Percentiles rank a stretch among this genome's conserved stretches.
phyloP scores from a whole-genome alignment of 2,888 invertebrate genomes.

The Papilio demoleus region DNA sequence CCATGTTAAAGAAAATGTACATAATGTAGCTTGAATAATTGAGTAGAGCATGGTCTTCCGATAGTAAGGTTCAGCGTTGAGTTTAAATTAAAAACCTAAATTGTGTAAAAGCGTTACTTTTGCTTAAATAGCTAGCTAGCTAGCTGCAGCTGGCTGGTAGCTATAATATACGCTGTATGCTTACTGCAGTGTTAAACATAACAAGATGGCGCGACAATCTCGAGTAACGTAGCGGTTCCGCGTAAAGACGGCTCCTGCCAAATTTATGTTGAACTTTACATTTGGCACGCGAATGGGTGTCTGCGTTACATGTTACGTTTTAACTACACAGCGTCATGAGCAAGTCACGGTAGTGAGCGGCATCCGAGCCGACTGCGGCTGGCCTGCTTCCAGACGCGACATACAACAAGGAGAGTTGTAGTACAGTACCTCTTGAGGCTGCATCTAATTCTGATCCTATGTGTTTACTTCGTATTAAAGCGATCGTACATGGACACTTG shows the following conservation, averaged over 20 bases:
- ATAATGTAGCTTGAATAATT: neutral
- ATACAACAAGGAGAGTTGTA: slow-evolving; percentile 44
- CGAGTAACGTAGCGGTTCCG: slow-evolving; percentile 62
- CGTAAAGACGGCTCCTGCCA: slow-evolving; percentile 77
- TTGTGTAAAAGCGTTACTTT: neutral
- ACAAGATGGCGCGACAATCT: slow-evolving; percentile 42
- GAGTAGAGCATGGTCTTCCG: neutral
- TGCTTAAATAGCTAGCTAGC: too few species aligned
- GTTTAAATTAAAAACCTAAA: neutral
- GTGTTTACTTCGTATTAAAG: too few species aligned
- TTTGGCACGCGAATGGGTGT: slow-evolving; percentile 76
- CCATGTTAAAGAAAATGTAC: neutral
- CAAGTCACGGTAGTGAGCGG: slow-evolving; percentile 67
- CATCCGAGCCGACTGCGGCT: slow-evolving; percentile 71
- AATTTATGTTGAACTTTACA: slow-evolving; percentile 82
- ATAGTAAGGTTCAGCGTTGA: neutral
- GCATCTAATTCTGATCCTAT: slow-evolving; percentile 11
- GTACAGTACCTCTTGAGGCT: slow-evolving; percentile 8
- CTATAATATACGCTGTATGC: neutral
- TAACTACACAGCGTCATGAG: slow-evolving; percentile 81
- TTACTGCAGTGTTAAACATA: neutral
- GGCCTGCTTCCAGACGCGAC: slow-evolving; percentile 69
- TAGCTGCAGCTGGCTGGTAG: too few species aligned
- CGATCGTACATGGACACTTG: neutral
- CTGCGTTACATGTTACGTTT: slow-evolving; percentile 79